Base-by-base conservation (phyloP, 2,888 invertebrate genomes). In the Onchidella celtica region DNA sequence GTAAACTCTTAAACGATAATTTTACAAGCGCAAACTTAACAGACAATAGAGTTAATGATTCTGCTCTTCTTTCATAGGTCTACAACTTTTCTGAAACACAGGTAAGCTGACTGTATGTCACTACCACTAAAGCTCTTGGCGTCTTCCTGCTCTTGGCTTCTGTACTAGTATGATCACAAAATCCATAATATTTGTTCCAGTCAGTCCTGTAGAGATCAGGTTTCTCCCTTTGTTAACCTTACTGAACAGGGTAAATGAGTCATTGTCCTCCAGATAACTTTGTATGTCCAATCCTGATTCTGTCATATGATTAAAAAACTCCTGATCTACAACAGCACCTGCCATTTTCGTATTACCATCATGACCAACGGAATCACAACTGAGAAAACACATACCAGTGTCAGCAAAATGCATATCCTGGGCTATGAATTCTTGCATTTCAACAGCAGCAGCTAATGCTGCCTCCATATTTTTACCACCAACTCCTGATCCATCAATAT, bases 181-280 rank as follows among this genome's bases (percentile, higher is more conserved):
- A 94, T 99, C 99, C 99, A 99, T 99, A 0, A 99, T 98, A 95
- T 99, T 99, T 32, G 99, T 99, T 61, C 98, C 97, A 27, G 99
- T 99, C 90, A 97, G 96, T 0, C 99, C 99, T 69, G 96, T 96
- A 84, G 95, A 95, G 3, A 99, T 93, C 90, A 97, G 95, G 82
- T 96, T 95, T 47, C 93, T 89, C 0, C 97, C 97, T 83, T 94
- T 92, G 57, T 94, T 94, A 81, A 96, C 95, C 61, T 92, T 91
- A 59, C 94, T 94, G 91, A 95, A 97, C 93, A 98, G 98, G 88
- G 95, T 95, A 91, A 97, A 97, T 2, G 97, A 96, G 93, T 99
- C 97, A 94, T 97, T 98, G 86, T 96, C 95, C 17, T 94, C 88
- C 77, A 98, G 92, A 92, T 94, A 96, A 78, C 74, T 70, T 14